Evolutionary conservation across 2,797 vertebrate genomes (phyloP), one percentile per base, ranked within the genome.

Genomic region (Myotis findleyi): DNA sequence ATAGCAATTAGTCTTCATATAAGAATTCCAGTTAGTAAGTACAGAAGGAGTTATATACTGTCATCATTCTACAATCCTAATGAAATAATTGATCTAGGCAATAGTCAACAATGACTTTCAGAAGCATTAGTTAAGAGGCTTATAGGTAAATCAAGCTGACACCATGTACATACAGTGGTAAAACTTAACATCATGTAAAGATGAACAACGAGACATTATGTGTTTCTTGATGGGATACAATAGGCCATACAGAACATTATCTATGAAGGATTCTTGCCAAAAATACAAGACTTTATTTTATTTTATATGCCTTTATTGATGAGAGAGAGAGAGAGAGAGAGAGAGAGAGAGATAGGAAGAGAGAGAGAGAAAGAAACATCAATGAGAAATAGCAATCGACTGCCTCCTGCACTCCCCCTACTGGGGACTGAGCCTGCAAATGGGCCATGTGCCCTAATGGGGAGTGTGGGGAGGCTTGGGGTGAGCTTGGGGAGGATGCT

Each of bases 11-110:
- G 55, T 55, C 36, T 64, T 90, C 30, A 36, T 25, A 30, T 81
- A 89, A 79, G 33, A 94, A 72, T 62, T 77, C 55, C 55, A 79
- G 87, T 23, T 71, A 79, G 27, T 62, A 71, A 90, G 55, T 85
- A 17, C 47, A 72, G 55, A 62, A 71, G 16, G 55, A 94, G 47
- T 72, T 16, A 47, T 38, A 64, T 47, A 36, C 7, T 57, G 5
- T 38, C 36, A 47, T 81, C n/a, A 57, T 75, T 64, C 89, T 55
- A 53, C 17, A 80, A 30, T 84, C 80, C 59, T 76, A 64, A 66
- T 8, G 12, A 77, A 81, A 91, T 81, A 69, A 69, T 75, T 36
- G 59, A 64, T 62, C 51, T 73, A 62, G 36, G 38, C 76, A 91
- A 47, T 13, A 81, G 53, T 85, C 64, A 82, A 49, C 27, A 47